A percentile compares a stretch with the other conserved stretches of the same genome.
phyloP scores from a whole-genome alignment of 2,113 vertebrate species.

The Anhinga rufa region DNA sequence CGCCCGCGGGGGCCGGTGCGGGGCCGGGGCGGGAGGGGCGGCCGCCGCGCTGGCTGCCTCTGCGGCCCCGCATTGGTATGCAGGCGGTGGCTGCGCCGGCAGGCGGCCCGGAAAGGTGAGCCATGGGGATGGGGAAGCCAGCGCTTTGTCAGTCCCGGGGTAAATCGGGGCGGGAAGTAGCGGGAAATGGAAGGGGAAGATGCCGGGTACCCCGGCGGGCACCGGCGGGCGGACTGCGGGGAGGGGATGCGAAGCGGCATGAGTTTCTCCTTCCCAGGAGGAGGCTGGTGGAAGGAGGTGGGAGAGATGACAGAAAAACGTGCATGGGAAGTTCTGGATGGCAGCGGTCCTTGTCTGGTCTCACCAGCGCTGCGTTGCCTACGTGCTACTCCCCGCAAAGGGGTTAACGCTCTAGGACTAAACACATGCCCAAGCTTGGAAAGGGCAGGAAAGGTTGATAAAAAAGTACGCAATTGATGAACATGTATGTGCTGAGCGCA shows the following conservation, averaged over 20 bases:
- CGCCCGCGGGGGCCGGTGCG: neutral
- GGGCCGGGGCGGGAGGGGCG: neutral
- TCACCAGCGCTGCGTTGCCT: neutral
- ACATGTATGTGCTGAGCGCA: neutral
- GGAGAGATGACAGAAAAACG: neutral
- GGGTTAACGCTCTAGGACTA: neutral
- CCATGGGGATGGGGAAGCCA: neutral
- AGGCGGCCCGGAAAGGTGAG: conserved; percentile 49
- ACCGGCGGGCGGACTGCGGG: neutral
- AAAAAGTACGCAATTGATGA: neutral
- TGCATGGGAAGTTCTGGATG: neutral
- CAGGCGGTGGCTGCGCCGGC: conserved; percentile 49
- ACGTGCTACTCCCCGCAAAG: neutral
- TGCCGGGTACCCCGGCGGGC: neutral
- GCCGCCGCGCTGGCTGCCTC: neutral
- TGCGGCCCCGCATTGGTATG: conserved; percentile 50
- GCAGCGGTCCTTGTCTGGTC: neutral
- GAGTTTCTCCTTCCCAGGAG: neutral
- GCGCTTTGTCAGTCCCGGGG: neutral
- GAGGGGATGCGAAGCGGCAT: neutral
- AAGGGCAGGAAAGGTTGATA: neutral
- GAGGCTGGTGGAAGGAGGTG: neutral
- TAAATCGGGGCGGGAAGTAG: neutral
- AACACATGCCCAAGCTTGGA: neutral
- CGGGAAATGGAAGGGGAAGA: neutral